Evolutionary conservation across 2,888 invertebrate genomes (phyloP).

Genomic region (Epirrhoe alternata): DNA sequence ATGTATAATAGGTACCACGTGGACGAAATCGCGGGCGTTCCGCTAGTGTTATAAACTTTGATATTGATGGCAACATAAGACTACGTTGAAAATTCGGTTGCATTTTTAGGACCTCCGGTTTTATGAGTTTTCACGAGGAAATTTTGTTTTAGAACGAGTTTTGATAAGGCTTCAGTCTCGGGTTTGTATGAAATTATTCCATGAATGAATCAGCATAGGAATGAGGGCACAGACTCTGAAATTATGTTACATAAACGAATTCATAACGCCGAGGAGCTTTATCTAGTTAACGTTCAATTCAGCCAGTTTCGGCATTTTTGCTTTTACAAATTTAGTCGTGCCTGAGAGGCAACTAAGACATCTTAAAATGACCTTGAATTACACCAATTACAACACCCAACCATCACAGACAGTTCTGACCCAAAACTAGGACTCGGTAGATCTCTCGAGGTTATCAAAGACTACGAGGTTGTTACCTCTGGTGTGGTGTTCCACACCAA

Average conservation of each 20-base stretch:
- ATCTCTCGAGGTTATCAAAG: no score
- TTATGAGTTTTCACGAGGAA: not conserved
- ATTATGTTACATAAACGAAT: not conserved
- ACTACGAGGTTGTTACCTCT: no score
- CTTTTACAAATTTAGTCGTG: not conserved
- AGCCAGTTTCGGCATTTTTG: not conserved
- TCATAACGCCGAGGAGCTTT: not conserved
- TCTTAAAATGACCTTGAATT: no score
- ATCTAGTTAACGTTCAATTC: not conserved
- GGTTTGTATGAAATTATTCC: conserved; percentile 13
- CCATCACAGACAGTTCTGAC: no score
- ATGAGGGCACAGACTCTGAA: conserved; percentile 1
- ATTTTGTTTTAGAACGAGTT: not conserved
- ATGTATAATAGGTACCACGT: no score
- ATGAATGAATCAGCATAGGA: conserved; percentile 20
- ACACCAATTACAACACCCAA: no score
- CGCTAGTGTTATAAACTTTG: no score
- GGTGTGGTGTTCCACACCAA: no score
- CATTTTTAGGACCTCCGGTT: conserved; percentile 10
- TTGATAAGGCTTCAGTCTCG: not conserved
- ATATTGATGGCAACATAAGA: not conserved
- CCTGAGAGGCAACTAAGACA: no score
- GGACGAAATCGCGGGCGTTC: no score
- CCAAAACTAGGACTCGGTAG: no score
- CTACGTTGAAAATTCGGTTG: conserved; percentile 9